Evolutionary conservation across 1,140 invertebrate species (phyloP), one percentile per base, ranked within the genome.

Genomic region (Pemphigus obesinymphae): DNA sequence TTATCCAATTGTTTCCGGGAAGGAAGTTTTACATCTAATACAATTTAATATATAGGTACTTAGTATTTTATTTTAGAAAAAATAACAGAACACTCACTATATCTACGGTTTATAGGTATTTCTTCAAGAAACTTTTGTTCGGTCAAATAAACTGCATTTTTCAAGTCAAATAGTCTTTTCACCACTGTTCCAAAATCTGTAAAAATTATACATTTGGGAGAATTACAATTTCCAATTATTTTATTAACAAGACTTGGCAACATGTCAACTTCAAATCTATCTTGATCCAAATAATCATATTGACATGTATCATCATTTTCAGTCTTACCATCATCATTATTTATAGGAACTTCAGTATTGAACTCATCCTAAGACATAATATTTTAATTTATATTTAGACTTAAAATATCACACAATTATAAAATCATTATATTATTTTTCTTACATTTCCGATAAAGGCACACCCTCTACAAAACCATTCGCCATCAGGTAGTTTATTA

Each of bases 1-100:
- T 80, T 80, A 61, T 80, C 76, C 7, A 80, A 61, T 15, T 80
- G 76, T 61, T 58, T 80, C 31, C 76, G 37, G 3, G 15, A 23
- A 26, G 55, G 23, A 29, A 31, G 76, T 63, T 80, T 80, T 2
- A 40, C 76, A 63, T 80, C 76, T 80, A 10, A 29, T 31, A 80
- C 63, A 80, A 61, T 61, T n/a, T 1, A 73, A 48, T 10, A n/a
- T 13, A 50, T 20, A n/a, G n/a, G n/a, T n/a, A n/a, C n/a, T 6
- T 13, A 48, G 6, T 11, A 6, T 73, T 73, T 31, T 4, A 31
- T 5, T 0, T n/a, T 7, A n/a, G 0, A 26, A 43, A 29, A 55
- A 15, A 11, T 4, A 23, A 61, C 7, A 20, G 7, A 4, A 11
- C 10, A 80, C 26, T 20, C 31, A 80, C 76, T 80, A 4, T 45